Percentiles rank a stretch among this genome's conserved stretches.
Evolutionary conservation across 53 echinoderm and acorn worm species (phyloP).

Genomic region (Crossaster papposus): DNA sequence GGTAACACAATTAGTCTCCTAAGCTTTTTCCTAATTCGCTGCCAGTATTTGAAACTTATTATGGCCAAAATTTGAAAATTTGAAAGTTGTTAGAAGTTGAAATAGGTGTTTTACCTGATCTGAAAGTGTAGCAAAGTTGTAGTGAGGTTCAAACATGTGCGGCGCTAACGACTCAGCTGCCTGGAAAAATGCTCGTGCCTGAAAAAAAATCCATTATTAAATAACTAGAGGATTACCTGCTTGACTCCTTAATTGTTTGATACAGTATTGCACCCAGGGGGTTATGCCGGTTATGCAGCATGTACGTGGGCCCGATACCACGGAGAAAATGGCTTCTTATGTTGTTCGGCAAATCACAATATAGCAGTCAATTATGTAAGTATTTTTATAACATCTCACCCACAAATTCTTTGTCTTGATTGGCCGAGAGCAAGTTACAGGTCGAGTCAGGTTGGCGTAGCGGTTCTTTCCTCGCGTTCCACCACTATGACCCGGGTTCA

Average conservation of each 20-base stretch:
- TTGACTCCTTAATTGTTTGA: neutral
- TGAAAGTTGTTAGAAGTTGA: neutral
- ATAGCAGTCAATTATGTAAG: no score
- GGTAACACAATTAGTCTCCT: neutral
- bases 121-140: constrained; percentile 92
- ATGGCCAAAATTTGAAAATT: no score
- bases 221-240: neutral
- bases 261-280: neutral
- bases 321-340: no score
- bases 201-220: neutral
- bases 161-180: constrained; percentile 84
- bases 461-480: no score
- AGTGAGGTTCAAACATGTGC: constrained; percentile 97
- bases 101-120: constrained; percentile 74
- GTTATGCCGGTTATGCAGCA: neutral
- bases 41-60: no score
- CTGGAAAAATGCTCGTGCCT: constrained; percentile 98
- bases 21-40: neutral
- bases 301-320: no score
- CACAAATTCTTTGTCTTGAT: no score
- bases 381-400: no score
- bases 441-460: no score
- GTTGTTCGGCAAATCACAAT: no score
- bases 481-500: no score
- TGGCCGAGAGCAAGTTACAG: no score